phyloP scores from a whole-genome alignment of 2,113 vertebrate species.

The Lanius collurio region DNA sequence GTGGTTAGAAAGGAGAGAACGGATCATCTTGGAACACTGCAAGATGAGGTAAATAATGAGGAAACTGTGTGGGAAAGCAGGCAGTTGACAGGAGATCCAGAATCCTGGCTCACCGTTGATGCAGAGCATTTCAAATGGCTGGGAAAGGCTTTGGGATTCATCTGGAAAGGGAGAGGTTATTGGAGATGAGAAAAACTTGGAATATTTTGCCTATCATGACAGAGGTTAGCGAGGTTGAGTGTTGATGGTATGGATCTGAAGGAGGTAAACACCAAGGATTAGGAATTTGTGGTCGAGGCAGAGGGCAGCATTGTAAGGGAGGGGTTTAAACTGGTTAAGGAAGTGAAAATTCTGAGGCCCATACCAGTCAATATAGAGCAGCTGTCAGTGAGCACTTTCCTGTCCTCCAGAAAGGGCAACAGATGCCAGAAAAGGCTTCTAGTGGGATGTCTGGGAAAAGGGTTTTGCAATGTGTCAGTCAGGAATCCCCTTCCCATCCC shows the following conservation, averaged over 20 bases:
- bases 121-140: background rate
- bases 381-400: background rate
- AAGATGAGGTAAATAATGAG: background rate
- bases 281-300: background rate
- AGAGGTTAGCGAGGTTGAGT: background rate
- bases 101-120: background rate
- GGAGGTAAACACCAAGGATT: background rate
- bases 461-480: fast-evolving
- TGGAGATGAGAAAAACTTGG: background rate
- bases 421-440: background rate
- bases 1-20: background rate
- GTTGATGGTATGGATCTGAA: background rate
- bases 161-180: background rate
- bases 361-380: background rate
- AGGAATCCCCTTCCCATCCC: background rate
- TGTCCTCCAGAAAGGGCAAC: background rate
- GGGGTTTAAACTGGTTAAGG: background rate
- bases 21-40: background rate
- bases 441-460: background rate
- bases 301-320: background rate
- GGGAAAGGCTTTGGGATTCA: background rate
- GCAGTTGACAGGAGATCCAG: background rate
- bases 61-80: background rate
- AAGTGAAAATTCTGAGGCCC: background rate
- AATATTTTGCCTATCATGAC: background rate